Evolutionary conservation across 2,113 vertebrate genomes (phyloP).

Genomic region (Misgurnus anguillicaudatus): DNA sequence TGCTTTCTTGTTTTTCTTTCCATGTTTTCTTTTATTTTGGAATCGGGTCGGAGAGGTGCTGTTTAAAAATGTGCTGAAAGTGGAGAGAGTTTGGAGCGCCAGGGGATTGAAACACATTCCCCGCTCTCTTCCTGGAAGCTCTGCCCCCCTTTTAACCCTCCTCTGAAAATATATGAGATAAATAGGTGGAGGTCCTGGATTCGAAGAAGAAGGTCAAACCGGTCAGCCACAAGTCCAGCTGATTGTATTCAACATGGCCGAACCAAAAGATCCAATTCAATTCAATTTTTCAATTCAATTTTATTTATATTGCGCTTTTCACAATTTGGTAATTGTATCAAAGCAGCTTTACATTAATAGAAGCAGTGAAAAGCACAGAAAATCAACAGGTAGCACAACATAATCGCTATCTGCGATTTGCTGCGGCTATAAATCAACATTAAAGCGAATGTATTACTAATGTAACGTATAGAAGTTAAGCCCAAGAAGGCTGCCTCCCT

Average conservation of each 20-base stretch:
- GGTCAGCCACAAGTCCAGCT: constrained; percentile 47
- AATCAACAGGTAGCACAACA: too few species aligned
- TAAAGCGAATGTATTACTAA: too few species aligned
- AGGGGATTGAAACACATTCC: constrained; percentile 62
- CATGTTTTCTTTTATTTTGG: constrained; percentile 99
- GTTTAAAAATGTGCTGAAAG: constrained; percentile 78
- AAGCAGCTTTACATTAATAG: too few species aligned
- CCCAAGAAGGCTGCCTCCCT: too few species aligned
- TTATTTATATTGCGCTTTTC: too few species aligned
- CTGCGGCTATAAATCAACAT: too few species aligned
- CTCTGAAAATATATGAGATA: constrained; percentile 59
- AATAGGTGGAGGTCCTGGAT: constrained; percentile 60
- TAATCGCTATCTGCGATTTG: too few species aligned
- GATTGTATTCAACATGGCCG: constrained; percentile 55
- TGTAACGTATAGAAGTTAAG: too few species aligned
- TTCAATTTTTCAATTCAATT: too few species aligned
- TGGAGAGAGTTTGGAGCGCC: constrained; percentile 64
- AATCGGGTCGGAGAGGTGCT: constrained; percentile 73
- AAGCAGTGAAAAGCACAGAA: too few species aligned
- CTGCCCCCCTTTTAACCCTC: constrained; percentile 43
- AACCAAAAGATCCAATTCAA: constrained; percentile 26
- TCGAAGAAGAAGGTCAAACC: constrained; percentile 62
- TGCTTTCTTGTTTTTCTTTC: constrained; percentile 99
- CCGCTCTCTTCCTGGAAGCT: constrained; percentile 40
- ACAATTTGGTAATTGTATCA: too few species aligned